These are phyloP conservation scores for Coleophora flavipennella DNA, from an alignment of 2,888 invertebrate species.

Conservation along the genomic window DNA sequence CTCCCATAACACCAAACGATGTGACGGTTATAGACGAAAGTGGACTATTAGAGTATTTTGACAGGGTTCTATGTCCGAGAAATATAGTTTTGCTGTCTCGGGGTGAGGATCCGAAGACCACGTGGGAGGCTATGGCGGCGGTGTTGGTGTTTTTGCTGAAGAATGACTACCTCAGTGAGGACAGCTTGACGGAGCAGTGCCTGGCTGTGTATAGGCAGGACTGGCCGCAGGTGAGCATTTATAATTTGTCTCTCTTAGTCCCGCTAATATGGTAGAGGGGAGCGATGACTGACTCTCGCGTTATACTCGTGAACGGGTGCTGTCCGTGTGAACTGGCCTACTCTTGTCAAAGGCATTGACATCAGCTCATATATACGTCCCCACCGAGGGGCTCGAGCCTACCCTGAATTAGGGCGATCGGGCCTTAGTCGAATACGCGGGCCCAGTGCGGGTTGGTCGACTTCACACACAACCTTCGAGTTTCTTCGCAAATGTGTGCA, in stretches of 20 bases:
- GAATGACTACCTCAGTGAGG: constrained; percentile 70
- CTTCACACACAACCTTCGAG: no score
- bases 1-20: no score
- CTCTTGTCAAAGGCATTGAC: no score
- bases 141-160: constrained; percentile 65
- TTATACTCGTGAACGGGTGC: no score
- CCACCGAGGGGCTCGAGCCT: no score
- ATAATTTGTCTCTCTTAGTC: background rate
- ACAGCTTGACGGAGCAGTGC: constrained; percentile 77
- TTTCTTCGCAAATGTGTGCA: no score
- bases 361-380: no score
- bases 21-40: background rate
- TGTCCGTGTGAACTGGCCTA: no score
- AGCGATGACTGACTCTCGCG: no score
- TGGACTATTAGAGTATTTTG: constrained; percentile 35
- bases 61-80: constrained; percentile 50
- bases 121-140: constrained; percentile 51
- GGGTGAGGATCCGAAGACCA: constrained; percentile 15
- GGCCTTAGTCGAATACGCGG: no score
- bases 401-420: no score
- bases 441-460: no score
- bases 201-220: constrained; percentile 78
- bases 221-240: constrained; percentile 70
- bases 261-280: background rate
- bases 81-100: constrained; percentile 42